phyloP scores from a whole-genome alignment of 2,113 vertebrate species.

The Pelodiscus sinensis region DNA sequence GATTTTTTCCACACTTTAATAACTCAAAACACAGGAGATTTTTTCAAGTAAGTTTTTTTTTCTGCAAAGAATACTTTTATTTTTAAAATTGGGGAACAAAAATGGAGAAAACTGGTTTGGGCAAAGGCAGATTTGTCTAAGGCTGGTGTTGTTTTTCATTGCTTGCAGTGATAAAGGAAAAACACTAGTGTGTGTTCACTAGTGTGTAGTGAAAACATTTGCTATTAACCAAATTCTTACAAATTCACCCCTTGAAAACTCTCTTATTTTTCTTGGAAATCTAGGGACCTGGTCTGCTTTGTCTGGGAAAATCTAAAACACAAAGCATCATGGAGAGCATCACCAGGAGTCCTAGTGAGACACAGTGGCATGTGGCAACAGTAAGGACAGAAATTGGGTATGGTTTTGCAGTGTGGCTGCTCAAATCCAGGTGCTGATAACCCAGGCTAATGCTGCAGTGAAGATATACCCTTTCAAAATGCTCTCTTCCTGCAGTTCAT shows the following conservation, averaged over 20 bases:
- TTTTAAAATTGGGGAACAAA: slow-evolving; percentile 51
- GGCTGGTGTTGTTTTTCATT: not conserved
- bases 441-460: not conserved
- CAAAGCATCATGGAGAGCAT: not conserved
- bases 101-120: slow-evolving; percentile 22
- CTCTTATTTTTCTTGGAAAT: not conserved
- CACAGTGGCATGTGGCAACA: not conserved
- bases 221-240: not conserved
- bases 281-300: not conserved
- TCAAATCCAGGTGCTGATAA: not conserved
- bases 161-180: slow-evolving; percentile 6
- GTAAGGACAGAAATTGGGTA: not conserved
- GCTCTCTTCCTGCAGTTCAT: not conserved
- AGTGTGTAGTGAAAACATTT: not conserved
- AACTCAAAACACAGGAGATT: slow-evolving; percentile 61
- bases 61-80: slow-evolving; percentile 33
- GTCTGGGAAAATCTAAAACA: not conserved
- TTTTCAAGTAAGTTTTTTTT: slow-evolving; percentile 43
- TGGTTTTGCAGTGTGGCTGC: not conserved
- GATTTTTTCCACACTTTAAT: slow-evolving; percentile 46
- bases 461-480: not conserved
- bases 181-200: not conserved
- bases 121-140: not conserved
- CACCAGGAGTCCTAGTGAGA: not conserved
- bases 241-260: not conserved